Evolutionary conservation across 2,888 invertebrate species (phyloP).

Genomic region (Nysson spinosus): DNA sequence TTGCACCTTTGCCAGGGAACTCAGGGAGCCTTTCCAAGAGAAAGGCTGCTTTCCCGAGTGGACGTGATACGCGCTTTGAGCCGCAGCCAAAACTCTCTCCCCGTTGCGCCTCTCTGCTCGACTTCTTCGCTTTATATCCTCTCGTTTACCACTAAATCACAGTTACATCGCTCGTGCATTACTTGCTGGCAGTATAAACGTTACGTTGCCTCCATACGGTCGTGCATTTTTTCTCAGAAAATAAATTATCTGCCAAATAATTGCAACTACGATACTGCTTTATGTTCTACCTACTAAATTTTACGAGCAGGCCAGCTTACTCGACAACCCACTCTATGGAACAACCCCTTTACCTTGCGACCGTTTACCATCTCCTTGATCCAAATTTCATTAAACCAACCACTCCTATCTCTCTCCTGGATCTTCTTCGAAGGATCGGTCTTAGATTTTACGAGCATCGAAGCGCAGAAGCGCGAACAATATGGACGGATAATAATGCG

Average conservation of each 20-base stretch:
- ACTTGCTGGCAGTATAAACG: slow-evolving; percentile 46
- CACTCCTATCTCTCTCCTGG: slow-evolving; percentile 3
- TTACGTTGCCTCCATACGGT: slow-evolving; percentile 8
- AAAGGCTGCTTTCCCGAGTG: slow-evolving; percentile 52
- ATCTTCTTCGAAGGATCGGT: slow-evolving; percentile 18
- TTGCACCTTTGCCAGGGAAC: slow-evolving; percentile 53
- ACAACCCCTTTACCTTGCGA: slow-evolving; percentile 22
- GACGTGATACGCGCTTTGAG: slow-evolving; percentile 61
- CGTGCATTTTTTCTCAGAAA: slow-evolving; percentile 28
- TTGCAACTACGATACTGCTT: slow-evolving; percentile 47
- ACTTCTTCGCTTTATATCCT: slow-evolving; percentile 46
- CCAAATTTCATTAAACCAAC: slow-evolving; percentile 52
- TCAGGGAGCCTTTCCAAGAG: slow-evolving; percentile 43
- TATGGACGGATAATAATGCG: slow-evolving; percentile 24
- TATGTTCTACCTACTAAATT: slow-evolving; percentile 44
- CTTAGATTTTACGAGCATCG: slow-evolving; percentile 52
- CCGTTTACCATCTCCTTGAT: slow-evolving; percentile 28
- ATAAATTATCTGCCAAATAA: slow-evolving; percentile 59
- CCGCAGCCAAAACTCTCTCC: slow-evolving; percentile 50
- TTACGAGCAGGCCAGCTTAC: slow-evolving; percentile 44
- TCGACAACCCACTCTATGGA: slow-evolving; percentile 3
- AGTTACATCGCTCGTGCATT: slow-evolving; percentile 56
- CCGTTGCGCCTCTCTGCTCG: slow-evolving; percentile 16
- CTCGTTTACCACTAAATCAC: slow-evolving; percentile 59
- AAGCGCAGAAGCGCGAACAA: slow-evolving; percentile 38